These are phyloP conservation scores for Siniperca undulata DNA, from an alignment of 2,797 vertebrate species.

Conservation along the genomic window DNA sequence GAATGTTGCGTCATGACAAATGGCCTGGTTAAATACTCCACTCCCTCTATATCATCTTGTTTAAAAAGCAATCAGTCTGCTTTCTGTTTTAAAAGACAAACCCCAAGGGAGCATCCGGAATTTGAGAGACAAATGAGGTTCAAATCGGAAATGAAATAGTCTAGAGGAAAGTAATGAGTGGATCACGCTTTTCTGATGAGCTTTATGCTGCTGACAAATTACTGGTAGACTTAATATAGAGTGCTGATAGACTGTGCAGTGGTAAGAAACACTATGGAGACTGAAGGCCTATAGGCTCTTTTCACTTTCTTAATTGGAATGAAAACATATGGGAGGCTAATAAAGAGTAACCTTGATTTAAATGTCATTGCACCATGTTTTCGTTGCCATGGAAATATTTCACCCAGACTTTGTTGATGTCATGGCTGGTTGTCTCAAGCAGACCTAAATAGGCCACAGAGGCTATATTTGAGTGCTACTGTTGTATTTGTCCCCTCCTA, in stretches of 20 bases:
- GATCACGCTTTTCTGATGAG: conserved; percentile 60
- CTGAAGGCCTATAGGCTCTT: neutral
- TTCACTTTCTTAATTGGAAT: conserved; percentile 37
- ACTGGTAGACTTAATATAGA: conserved; percentile 45
- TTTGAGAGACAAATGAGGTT: conserved; percentile 75
- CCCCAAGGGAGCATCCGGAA: conserved; percentile 40
- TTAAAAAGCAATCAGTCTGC: conserved; percentile 76
- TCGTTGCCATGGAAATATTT: conserved; percentile 60
- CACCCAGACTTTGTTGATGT: conserved; percentile 42
- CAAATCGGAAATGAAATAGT: conserved; percentile 69
- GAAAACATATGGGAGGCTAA: conserved; percentile 49
- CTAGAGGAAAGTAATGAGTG: conserved; percentile 59
- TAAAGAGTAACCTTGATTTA: conserved; percentile 62
- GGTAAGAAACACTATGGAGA: neutral
- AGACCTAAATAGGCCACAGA: conserved; percentile 24
- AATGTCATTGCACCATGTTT: conserved; percentile 54
- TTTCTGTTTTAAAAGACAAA: conserved; percentile 54
- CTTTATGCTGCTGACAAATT: conserved; percentile 66
- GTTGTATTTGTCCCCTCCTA: conserved; percentile 18
- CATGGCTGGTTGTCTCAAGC: conserved; percentile 24
- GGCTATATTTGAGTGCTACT: neutral
- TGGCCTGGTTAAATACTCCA: conserved; percentile 63
- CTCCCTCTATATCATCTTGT: conserved; percentile 59
- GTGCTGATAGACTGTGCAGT: conserved; percentile 37
- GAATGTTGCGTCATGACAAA: conserved; percentile 56